Conservation (phyloP, 1,140 invertebrate species). For the Drosophila guanche region DNA sequence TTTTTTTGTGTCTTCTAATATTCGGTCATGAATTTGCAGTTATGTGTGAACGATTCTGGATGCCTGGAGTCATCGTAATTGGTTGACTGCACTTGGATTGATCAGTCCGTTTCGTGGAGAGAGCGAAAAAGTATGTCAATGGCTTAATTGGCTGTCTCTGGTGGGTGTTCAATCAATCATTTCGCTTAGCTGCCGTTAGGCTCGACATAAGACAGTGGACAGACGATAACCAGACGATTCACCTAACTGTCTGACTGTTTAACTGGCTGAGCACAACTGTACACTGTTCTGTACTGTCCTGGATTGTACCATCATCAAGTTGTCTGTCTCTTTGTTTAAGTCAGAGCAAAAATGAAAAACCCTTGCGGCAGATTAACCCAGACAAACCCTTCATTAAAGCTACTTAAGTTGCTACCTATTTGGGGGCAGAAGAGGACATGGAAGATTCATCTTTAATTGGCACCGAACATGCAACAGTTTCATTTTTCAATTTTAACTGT, state of each 20-base stretch:
- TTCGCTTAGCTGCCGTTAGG: slow-evolving; percentile 36
- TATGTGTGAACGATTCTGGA: slow-evolving; percentile 62
- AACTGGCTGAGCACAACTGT: slow-evolving; percentile 18
- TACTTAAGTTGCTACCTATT: slow-evolving; percentile 67
- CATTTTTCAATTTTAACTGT: slow-evolving; percentile 80
- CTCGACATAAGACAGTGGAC: not conserved
- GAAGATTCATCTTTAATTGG: slow-evolving; percentile 64
- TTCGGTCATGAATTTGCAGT: slow-evolving; percentile 77
- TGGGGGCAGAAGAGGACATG: slow-evolving; percentile 5
- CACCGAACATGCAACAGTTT: slow-evolving; percentile 75
- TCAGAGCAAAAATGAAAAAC: slow-evolving; percentile 15
- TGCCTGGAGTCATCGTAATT: slow-evolving; percentile 36
- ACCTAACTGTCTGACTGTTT: slow-evolving; percentile 28
- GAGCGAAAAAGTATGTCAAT: slow-evolving; percentile 67
- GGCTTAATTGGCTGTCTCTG: slow-evolving; percentile 63
- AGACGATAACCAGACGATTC: slow-evolving; percentile 3
- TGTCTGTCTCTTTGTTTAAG: slow-evolving; percentile 47
- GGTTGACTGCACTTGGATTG: slow-evolving; percentile 38
- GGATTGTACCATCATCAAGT: slow-evolving; percentile 31
- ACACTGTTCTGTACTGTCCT: not conserved
- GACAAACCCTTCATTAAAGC: slow-evolving; percentile 74
- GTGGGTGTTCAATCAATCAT: slow-evolving; percentile 64
- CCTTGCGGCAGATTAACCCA: slow-evolving; percentile 42
- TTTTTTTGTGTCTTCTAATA: slow-evolving; percentile 43
- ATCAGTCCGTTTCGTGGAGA: slow-evolving; percentile 9